Evolutionary conservation across 2,888 invertebrate genomes (phyloP).

Genomic region (Lottia scabra): DNA sequence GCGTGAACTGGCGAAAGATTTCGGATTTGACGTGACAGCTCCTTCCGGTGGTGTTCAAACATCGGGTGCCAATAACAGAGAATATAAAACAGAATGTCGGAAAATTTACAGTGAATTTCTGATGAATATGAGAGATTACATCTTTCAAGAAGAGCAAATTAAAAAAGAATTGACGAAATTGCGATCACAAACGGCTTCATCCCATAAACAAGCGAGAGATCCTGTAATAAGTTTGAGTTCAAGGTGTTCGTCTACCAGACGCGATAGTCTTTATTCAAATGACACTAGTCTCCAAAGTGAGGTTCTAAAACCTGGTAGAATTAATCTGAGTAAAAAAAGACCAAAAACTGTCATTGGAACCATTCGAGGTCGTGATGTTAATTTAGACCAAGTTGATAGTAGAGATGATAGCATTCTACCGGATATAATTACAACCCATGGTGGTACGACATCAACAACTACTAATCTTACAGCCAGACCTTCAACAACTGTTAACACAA

Average conservation of each 20-base stretch:
- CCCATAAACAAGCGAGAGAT: not conserved
- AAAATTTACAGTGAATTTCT: conserved; percentile 48
- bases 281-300: not conserved
- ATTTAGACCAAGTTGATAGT: too few species aligned
- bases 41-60: conserved; percentile 46
- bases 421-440: too few species aligned
- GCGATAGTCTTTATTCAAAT: not conserved
- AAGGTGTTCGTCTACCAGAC: not conserved
- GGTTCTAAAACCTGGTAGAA: not conserved
- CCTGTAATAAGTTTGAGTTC: not conserved
- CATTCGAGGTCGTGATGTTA: not conserved
- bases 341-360: conserved; percentile 13
- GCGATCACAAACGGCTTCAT: conserved; percentile 26
- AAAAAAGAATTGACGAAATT: conserved; percentile 33
- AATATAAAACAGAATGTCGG: conserved; percentile 43
- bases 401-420: too few species aligned
- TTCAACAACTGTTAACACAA: not conserved
- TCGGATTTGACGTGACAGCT: conserved; percentile 54
- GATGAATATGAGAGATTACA: conserved; percentile 41
- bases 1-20: conserved; percentile 43
- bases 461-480: not conserved
- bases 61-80: conserved; percentile 43
- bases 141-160: conserved; percentile 41
- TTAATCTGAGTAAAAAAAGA: not conserved
- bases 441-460: not conserved